Conservation (phyloP, 2,888 invertebrate species). For the Odontothrips loti region DNA sequence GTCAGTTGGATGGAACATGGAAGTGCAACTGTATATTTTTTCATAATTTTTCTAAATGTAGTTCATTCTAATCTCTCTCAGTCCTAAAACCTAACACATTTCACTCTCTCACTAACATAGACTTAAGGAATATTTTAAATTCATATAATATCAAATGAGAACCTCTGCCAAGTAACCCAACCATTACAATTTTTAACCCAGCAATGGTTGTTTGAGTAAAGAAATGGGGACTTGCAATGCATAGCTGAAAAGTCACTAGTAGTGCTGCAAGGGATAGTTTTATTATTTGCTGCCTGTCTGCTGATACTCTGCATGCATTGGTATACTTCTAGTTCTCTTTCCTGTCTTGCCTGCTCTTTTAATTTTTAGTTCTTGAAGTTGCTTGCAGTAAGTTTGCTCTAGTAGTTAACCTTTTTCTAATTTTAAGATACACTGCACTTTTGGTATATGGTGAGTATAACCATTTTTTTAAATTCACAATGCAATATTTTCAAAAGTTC, state of each 20-base stretch:
- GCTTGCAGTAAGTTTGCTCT: not conserved
- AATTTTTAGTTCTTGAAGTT: not conserved
- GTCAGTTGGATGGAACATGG: constrained; percentile 26
- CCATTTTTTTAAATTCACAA: not conserved
- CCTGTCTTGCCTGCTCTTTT: not conserved
- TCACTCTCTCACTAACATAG: constrained; percentile 13
- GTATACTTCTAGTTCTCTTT: not conserved
- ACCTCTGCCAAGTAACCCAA: constrained; percentile 17
- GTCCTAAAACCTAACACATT: not conserved
- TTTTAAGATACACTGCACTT: constrained; percentile 3
- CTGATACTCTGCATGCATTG: not conserved
- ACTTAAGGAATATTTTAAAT: not conserved
- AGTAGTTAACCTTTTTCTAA: not conserved
- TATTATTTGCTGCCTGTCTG: not conserved
- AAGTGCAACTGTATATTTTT: constrained; percentile 15
- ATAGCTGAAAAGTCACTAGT: not conserved
- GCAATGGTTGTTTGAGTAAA: constrained; percentile 9
- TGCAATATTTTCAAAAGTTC: not conserved
- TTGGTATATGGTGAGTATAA: not conserved
- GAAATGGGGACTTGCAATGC: not conserved
- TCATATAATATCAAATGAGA: not conserved
- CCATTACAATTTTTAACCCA: not conserved
- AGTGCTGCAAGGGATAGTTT: not conserved
- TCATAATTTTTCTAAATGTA: not conserved
- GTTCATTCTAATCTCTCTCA: not conserved